Evolutionary conservation across 2,113 vertebrate genomes (phyloP).

Genomic region (Arothron firmamentum): DNA sequence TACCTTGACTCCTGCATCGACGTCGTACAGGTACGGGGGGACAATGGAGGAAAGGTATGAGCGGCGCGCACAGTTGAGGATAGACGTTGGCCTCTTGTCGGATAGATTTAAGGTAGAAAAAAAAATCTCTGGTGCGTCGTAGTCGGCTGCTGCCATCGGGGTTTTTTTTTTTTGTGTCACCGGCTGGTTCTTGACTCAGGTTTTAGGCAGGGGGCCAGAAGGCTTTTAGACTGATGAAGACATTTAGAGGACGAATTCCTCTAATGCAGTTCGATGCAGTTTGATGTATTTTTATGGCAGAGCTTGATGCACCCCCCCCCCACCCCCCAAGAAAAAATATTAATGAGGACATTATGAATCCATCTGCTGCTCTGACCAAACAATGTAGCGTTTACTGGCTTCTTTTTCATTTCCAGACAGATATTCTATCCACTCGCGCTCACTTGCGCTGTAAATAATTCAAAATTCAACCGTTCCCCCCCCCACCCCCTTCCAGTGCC

Average conservation of each 20-base stretch:
- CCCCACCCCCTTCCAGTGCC: slow-evolving; percentile 73
- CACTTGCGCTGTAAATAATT: neutral
- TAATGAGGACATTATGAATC: no score
- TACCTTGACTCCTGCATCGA: slow-evolving; percentile 97
- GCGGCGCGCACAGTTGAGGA: no score
- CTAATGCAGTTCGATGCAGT: slow-evolving; percentile 1
- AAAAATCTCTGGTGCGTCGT: slow-evolving; percentile 16
- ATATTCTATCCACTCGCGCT: no score
- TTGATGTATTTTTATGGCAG: no score
- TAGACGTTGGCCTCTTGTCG: slow-evolving; percentile 25
- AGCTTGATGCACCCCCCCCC: no score
- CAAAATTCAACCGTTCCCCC: neutral
- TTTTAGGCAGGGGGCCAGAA: slow-evolving; percentile 20
- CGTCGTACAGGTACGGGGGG: slow-evolving; percentile 81
- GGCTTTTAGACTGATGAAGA: slow-evolving; percentile 43
- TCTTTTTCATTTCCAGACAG: no score
- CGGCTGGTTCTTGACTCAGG: slow-evolving; percentile 23
- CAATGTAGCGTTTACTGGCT: no score
- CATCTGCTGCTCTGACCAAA: no score
- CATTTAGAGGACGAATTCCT: slow-evolving; percentile 16
- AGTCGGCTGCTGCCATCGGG: slow-evolving; percentile 1
- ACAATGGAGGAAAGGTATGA: no score
- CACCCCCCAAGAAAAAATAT: no score
- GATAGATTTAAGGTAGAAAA: slow-evolving; percentile 24
- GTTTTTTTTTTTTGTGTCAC: slow-evolving; percentile 21